Conservation (phyloP, 1,140 invertebrate genomes). For the Bombus confusus region DNA sequence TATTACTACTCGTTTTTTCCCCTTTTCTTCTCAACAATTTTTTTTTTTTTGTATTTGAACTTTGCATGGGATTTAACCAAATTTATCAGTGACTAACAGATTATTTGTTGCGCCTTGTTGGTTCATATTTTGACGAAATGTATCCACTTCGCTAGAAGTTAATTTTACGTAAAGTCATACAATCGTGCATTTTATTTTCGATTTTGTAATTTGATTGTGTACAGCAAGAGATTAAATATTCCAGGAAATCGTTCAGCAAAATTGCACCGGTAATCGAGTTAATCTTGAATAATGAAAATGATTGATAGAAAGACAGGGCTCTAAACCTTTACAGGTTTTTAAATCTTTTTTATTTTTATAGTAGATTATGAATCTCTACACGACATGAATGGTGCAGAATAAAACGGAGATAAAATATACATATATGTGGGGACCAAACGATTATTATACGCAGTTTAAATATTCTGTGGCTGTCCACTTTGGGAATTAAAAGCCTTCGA, state of each 20-base stretch:
- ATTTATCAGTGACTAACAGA: neutral
- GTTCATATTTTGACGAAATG: neutral
- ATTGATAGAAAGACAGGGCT: no score
- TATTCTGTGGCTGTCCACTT: neutral
- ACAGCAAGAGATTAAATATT: neutral
- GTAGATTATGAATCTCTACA: neutral
- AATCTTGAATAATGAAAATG: slow-evolving; percentile 1
- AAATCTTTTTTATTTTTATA: neutral
- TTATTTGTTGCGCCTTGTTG: neutral
- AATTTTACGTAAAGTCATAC: neutral
- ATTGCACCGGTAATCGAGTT: no score
- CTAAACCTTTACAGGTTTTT: no score
- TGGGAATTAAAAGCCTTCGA: neutral
- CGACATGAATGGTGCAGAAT: neutral
- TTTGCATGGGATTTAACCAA: neutral
- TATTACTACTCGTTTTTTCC: no score
- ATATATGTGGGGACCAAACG: neutral
- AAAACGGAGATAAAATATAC: neutral
- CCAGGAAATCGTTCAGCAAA: neutral
- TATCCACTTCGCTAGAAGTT: neutral
- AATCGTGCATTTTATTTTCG: neutral
- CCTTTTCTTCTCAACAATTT: neutral
- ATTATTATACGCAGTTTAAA: neutral
- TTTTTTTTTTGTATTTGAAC: neutral
- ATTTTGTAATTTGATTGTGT: neutral